Conservation (phyloP, 2,888 invertebrate genomes). For the Oeneis ivallda region DNA sequence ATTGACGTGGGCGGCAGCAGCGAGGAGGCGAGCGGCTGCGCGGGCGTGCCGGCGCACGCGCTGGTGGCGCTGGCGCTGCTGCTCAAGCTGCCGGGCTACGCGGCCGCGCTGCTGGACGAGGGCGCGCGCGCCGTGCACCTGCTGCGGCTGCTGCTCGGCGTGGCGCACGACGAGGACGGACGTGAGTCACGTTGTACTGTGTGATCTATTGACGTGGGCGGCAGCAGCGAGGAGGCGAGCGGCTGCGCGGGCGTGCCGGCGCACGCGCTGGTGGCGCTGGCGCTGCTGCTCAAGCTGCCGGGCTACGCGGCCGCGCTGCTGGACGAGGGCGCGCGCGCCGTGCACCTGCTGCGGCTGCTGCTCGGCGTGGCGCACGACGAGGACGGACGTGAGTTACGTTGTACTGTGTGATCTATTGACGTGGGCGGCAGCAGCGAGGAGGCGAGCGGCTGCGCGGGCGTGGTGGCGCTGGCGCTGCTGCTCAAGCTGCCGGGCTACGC, state of each 20-base stretch:
- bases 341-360: constrained; percentile 91
- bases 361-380: constrained; percentile 96
- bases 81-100: constrained; percentile 93
- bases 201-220: constrained; percentile 49
- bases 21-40: constrained; percentile 63
- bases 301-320: constrained; percentile 95
- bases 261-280: constrained; percentile 95
- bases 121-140: constrained; percentile 93
- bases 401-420: too few species aligned
- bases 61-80: constrained; percentile 95
- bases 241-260: constrained; percentile 86
- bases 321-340: constrained; percentile 91
- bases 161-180: constrained; percentile 95
- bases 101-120: constrained; percentile 92
- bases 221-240: constrained; percentile 54
- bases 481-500: constrained; percentile 95
- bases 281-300: constrained; percentile 92
- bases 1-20: constrained; percentile 54
- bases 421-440: constrained; percentile 56
- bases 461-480: constrained; percentile 92
- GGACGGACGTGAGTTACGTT: constrained; percentile 88
- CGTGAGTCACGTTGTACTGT: constrained; percentile 71
- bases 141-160: constrained; percentile 92
- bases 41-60: constrained; percentile 92
- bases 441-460: constrained; percentile 71